Conservation (phyloP, 2,888 invertebrate genomes). For the Biston stratarius region DNA sequence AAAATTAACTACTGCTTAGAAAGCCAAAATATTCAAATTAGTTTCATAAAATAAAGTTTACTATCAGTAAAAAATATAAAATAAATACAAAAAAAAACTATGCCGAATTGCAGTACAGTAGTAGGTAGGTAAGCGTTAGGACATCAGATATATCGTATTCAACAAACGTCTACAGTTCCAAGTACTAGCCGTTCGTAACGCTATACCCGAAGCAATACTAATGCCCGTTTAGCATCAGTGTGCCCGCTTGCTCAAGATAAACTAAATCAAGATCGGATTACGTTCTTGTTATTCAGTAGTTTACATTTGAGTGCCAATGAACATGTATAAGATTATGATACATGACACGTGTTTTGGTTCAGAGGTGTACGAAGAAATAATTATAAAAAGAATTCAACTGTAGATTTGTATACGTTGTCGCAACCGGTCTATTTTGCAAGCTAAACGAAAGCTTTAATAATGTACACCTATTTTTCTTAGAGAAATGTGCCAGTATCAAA, state of each 20-base stretch:
- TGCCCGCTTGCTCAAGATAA: conserved; percentile 30
- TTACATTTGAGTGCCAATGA: conserved; percentile 34
- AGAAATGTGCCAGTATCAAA: no score
- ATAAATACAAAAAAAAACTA: no score
- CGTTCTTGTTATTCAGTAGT: conserved; percentile 41
- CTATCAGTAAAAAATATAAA: no score
- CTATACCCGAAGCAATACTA: conserved; percentile 32
- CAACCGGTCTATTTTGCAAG: not conserved
- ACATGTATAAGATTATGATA: conserved; percentile 30
- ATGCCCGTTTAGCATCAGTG: conserved; percentile 31
- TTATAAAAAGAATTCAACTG: no score
- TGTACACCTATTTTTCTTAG: no score
- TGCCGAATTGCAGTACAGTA: conserved; percentile 6
- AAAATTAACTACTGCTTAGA: no score
- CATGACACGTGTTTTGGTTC: conserved; percentile 20
- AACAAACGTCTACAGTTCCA: conserved; percentile 30
- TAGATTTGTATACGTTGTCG: no score
- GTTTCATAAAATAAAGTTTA: no score
- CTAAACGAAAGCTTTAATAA: no score
- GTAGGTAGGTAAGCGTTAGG: conserved; percentile 12
- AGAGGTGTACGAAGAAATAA: not conserved
- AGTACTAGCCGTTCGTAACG: conserved; percentile 37
- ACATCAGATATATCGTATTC: conserved; percentile 36
- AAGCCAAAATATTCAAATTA: no score
- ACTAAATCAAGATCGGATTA: conserved; percentile 40